These are phyloP conservation scores for Lepidotrigona ventralis DNA, from an alignment of 1,140 invertebrate species.

Conservation along the genomic window DNA sequence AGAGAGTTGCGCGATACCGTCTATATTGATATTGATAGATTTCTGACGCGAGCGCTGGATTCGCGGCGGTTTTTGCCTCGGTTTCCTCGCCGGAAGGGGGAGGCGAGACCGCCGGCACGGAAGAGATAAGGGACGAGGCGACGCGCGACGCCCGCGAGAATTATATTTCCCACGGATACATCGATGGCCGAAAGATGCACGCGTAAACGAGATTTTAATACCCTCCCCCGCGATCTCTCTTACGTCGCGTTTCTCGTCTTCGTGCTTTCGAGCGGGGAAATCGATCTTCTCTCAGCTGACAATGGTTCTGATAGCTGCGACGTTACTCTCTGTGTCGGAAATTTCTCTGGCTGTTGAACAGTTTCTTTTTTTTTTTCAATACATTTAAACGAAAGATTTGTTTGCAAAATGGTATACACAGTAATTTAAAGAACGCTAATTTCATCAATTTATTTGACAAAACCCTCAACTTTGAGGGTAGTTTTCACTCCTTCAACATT, in stretches of 20 bases:
- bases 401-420: too few species aligned
- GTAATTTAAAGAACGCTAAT: too few species aligned
- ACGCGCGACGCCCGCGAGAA: slow-evolving; percentile 42
- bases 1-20: slow-evolving; percentile 47
- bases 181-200: slow-evolving; percentile 8
- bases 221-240: not conserved
- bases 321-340: too few species aligned
- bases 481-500: too few species aligned
- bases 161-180: slow-evolving; percentile 50
- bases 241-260: not conserved
- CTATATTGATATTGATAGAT: slow-evolving; percentile 62
- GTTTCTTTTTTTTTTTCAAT: too few species aligned
- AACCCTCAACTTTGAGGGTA: too few species aligned
- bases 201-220: slow-evolving; percentile 45
- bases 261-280: too few species aligned
- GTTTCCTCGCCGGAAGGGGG: slow-evolving; percentile 46
- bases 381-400: too few species aligned
- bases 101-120: slow-evolving; percentile 51
- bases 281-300: too few species aligned
- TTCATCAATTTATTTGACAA: too few species aligned
- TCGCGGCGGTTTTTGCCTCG: slow-evolving; percentile 47
- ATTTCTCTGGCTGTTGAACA: too few species aligned
- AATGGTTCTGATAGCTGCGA: too few species aligned
- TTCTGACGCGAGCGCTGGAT: slow-evolving; percentile 59
- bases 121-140: slow-evolving; percentile 59